Evolutionary conservation across 2,113 vertebrate species (phyloP).

Genomic region (Vulpes lagopus): DNA sequence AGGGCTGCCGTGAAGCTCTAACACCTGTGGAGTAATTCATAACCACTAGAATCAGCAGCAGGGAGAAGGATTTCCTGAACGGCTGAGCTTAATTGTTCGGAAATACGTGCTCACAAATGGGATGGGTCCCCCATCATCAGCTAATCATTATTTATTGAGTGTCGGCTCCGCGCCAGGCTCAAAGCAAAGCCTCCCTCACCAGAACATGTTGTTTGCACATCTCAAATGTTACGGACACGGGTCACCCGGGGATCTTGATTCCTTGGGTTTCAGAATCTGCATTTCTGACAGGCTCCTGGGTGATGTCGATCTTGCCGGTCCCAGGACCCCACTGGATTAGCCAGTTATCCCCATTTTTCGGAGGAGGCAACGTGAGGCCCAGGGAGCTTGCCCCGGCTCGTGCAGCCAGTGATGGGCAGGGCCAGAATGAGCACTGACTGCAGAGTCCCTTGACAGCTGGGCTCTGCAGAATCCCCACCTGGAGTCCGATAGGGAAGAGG

Average conservation of each 20-base stretch:
- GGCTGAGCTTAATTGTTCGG: neutral
- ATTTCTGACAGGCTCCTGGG: neutral
- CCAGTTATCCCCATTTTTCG: neutral
- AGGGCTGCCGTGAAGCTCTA: neutral
- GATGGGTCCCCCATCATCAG: neutral
- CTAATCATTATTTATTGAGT: neutral
- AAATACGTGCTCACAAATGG: neutral
- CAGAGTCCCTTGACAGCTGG: too few species aligned
- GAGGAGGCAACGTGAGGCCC: neutral
- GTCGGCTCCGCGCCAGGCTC: neutral
- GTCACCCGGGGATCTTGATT: neutral
- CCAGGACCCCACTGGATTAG: neutral
- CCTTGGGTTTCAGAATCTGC: neutral
- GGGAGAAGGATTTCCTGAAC: neutral
- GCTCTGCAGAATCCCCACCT: neutral
- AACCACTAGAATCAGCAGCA: neutral
- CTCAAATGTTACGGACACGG: neutral
- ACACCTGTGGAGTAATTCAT: neutral
- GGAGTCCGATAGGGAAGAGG: neutral
- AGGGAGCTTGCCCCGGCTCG: neutral
- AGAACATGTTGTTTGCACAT: neutral
- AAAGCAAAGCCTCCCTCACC: neutral
- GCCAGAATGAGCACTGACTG: too few species aligned
- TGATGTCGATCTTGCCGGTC: neutral
- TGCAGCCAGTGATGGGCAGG: neutral